Percentiles rank a stretch among this genome's conserved stretches.
These are phyloP conservation scores for Syrphus vitripennis DNA, from an alignment of 2,888 invertebrate genomes.

Conservation along the genomic window DNA sequence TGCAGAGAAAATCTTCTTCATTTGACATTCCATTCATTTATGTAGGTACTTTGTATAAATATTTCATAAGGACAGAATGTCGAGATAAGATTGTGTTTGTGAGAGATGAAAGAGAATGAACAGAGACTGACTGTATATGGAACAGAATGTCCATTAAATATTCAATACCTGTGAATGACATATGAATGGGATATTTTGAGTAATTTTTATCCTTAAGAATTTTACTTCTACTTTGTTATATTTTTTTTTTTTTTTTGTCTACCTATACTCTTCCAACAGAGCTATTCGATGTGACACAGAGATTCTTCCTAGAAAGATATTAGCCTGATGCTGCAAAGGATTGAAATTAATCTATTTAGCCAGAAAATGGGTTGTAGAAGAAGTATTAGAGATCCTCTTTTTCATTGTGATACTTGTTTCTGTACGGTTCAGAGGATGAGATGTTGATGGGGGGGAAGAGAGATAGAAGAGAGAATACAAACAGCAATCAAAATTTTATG, in stretches of 20 bases:
- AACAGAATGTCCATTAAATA: conserved; percentile 72
- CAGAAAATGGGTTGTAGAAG: neutral
- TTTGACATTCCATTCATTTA: conserved; percentile 43
- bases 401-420: no score
- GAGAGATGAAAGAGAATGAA: neutral
- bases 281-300: conserved; percentile 23
- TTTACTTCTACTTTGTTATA: neutral
- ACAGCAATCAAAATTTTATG: conserved; percentile 47
- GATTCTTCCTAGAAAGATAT: conserved; percentile 22
- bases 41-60: conserved; percentile 56
- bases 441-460: neutral
- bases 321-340: conserved; percentile 52
- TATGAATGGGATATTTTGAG: conserved; percentile 74
- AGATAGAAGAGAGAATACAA: neutral
- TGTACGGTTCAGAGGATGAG: no score
- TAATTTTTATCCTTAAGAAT: conserved; percentile 54
- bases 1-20: conserved; percentile 10
- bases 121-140: neutral
- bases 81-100: neutral
- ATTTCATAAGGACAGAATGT: conserved; percentile 24
- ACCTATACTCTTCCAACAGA: neutral
- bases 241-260: no score
- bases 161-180: conserved; percentile 78
- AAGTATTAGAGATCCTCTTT: neutral
- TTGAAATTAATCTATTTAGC: conserved; percentile 62